Percentiles rank a stretch among this genome's conserved stretches.
Evolutionary conservation across 2,113 vertebrate species (phyloP).

Genomic region (Muntiacus muntjak): DNA sequence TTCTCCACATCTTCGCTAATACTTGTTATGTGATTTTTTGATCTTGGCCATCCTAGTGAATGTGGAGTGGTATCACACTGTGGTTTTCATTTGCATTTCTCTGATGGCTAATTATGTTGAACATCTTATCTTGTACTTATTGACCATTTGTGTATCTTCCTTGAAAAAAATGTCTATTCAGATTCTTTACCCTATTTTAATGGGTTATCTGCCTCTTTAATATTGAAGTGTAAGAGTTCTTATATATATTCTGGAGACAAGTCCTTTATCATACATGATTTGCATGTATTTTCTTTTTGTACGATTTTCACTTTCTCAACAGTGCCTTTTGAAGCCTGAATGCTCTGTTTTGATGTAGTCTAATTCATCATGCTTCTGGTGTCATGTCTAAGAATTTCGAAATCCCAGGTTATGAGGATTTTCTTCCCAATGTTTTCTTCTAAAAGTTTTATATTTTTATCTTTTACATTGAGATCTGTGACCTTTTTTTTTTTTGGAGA

Average conservation of each 20-base stretch:
- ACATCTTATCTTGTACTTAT: neutral
- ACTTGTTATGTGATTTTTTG: neutral
- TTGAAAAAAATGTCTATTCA: neutral
- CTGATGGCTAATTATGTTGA: neutral
- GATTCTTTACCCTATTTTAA: neutral
- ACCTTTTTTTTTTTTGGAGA: neutral
- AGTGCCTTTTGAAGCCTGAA: neutral
- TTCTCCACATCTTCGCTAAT: neutral
- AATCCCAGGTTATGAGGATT: neutral
- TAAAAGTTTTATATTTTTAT: conserved; percentile 24
- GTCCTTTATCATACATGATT: neutral
- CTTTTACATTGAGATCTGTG: neutral
- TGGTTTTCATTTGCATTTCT: neutral
- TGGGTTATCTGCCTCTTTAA: neutral
- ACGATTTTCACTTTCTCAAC: neutral
- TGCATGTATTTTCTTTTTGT: neutral
- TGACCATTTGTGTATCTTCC: neutral
- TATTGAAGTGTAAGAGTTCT: neutral
- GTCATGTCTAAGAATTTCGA: neutral
- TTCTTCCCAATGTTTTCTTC: neutral
- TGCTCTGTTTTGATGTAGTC: neutral
- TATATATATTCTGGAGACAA: neutral
- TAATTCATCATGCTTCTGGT: neutral
- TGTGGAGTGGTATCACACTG: neutral
- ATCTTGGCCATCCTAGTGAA: neutral